Evolutionary conservation across 2,797 vertebrate species (phyloP).

Genomic region (Arnoldichthys spilopterus): DNA sequence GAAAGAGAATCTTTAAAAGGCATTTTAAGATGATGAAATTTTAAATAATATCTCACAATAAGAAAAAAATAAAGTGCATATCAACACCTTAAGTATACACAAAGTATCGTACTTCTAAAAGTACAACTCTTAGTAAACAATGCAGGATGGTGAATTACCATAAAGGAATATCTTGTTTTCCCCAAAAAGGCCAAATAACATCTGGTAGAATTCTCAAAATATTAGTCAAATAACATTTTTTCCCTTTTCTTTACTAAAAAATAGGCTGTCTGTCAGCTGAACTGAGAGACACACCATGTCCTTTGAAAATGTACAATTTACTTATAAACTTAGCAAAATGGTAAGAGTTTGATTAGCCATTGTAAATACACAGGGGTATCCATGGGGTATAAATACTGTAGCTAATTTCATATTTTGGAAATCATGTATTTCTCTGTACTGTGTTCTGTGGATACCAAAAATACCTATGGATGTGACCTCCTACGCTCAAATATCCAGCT

Average conservation of each 20-base stretch:
- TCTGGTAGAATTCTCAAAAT: slow-evolving; percentile 59
- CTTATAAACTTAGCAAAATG: slow-evolving; percentile 64
- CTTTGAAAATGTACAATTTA: slow-evolving; percentile 58
- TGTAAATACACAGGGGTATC: slow-evolving; percentile 46
- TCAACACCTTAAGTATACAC: slow-evolving; percentile 65
- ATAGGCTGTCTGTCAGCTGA: slow-evolving; percentile 49
- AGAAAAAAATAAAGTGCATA: slow-evolving; percentile 69
- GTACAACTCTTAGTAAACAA: slow-evolving; percentile 68
- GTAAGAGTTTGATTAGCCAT: slow-evolving; percentile 48
- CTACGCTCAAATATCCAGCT: slow-evolving; percentile 88
- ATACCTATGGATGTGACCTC: slow-evolving; percentile 75
- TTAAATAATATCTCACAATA: slow-evolving; percentile 60
- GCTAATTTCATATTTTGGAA: slow-evolving; percentile 45
- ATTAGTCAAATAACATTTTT: slow-evolving; percentile 49
- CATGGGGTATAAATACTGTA: slow-evolving; percentile 55
- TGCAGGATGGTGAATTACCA: slow-evolving; percentile 55
- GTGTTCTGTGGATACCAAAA: slow-evolving; percentile 53
- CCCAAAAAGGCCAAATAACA: slow-evolving; percentile 57
- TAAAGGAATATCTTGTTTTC: slow-evolving; percentile 53
- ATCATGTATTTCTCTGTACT: slow-evolving; percentile 66
- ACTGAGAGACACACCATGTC: slow-evolving; percentile 49
- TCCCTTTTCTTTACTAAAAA: slow-evolving; percentile 56
- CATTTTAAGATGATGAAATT: slow-evolving; percentile 63
- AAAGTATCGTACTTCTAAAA: slow-evolving; percentile 65
- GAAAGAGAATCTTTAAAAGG: slow-evolving; percentile 49